Conservation (phyloP, 2,113 vertebrate species). For the Collichthys lucidus region DNA sequence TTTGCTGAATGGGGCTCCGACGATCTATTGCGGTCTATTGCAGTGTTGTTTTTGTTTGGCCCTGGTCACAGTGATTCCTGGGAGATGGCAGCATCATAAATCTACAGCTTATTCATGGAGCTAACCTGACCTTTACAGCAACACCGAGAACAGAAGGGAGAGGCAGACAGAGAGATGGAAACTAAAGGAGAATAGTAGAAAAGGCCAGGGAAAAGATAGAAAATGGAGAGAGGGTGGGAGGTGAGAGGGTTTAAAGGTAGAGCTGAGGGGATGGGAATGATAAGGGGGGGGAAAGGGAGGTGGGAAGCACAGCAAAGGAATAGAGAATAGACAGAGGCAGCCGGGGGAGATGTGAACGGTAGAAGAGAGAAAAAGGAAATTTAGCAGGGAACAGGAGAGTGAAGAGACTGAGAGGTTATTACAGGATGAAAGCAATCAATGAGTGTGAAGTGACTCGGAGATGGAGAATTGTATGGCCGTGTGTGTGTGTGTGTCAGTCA, state of each 20-base stretch:
- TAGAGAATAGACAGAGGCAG: conserved; percentile 44
- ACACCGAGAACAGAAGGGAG: conserved; percentile 49
- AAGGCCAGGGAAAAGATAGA: conserved; percentile 55
- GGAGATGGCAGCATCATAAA: conserved; percentile 82
- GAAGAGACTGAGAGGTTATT: conserved; percentile 67
- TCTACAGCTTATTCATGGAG: conserved; percentile 81
- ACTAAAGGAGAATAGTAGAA: conserved; percentile 49
- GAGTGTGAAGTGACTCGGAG: conserved; percentile 58
- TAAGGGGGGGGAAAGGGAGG: conserved; percentile 33
- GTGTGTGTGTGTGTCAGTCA: conserved; percentile 29
- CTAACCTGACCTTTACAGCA: conserved; percentile 81
- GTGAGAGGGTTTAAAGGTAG: conserved; percentile 65
- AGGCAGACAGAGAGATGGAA: conserved; percentile 35
- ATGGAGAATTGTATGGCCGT: conserved; percentile 36
- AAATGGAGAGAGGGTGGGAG: conserved; percentile 29
- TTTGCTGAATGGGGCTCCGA: conserved; percentile 69
- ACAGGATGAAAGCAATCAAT: conserved; percentile 74
- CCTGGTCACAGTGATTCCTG: conserved; percentile 77
- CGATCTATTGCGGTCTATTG: conserved; percentile 74
- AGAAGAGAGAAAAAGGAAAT: conserved; percentile 45
- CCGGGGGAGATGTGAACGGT: conserved; percentile 48
- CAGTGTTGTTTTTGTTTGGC: conserved; percentile 74
- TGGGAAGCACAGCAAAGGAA: conserved; percentile 13
- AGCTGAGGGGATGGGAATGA: conserved; percentile 59
- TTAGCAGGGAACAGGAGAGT: conserved; percentile 47